A percentile compares a stretch with the other conserved stretches of the same genome.
Evolutionary conservation across 2,113 vertebrate genomes (phyloP).

Genomic region (Perognathus longimembris): DNA sequence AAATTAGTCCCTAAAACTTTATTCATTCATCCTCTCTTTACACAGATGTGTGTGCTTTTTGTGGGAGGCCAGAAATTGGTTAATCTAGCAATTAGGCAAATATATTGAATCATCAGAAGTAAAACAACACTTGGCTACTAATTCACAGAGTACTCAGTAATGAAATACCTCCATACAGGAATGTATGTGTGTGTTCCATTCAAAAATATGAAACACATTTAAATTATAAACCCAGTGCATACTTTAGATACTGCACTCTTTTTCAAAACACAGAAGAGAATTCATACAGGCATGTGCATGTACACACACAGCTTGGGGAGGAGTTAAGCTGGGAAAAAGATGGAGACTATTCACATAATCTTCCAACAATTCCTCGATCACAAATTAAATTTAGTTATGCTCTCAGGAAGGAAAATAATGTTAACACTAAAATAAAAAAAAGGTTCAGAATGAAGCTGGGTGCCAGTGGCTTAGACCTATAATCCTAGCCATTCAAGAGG

Average conservation of each 20-base stretch:
- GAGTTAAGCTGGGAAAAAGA: background rate
- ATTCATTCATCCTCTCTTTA: slow-evolving; percentile 68
- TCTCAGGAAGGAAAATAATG: background rate
- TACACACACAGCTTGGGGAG: rapidly evolving
- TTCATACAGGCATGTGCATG: background rate
- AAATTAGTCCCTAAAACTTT: slow-evolving; percentile 70
- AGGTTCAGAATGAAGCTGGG: too few species aligned
- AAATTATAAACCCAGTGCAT: background rate
- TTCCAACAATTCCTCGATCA: background rate
- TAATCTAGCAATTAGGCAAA: slow-evolving; percentile 82
- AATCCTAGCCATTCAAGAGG: too few species aligned
- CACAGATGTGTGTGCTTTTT: slow-evolving; percentile 60
- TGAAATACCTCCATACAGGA: slow-evolving; percentile 18
- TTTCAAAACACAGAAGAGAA: slow-evolving; percentile 11
- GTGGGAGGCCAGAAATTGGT: slow-evolving; percentile 69
- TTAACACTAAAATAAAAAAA: too few species aligned
- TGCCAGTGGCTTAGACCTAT: too few species aligned
- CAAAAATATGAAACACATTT: background rate
- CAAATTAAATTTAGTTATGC: background rate
- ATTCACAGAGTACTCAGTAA: slow-evolving; percentile 63
- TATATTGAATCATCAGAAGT: slow-evolving; percentile 81
- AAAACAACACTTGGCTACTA: slow-evolving; percentile 81
- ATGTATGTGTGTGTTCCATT: background rate
- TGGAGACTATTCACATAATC: background rate
- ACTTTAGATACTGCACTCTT: background rate